Percentiles rank a stretch among this genome's conserved stretches.
Conservation (phyloP, 1,140 invertebrate genomes). For the Neotoxoptera formosana region DNA sequence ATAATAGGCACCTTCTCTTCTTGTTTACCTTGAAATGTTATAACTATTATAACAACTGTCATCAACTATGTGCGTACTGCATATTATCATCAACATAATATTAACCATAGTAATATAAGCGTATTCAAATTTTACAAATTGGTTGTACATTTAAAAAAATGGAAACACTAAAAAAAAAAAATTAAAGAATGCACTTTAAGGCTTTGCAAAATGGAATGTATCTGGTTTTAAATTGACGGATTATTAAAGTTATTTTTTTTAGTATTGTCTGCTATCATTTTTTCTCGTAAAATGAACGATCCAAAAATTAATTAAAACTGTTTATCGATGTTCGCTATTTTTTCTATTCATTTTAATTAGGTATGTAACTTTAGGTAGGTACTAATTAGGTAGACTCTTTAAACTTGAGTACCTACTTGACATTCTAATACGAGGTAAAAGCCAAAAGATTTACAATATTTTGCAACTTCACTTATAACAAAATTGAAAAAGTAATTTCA, state of each 20-base stretch:
- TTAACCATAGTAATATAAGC: neutral
- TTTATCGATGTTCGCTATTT: neutral
- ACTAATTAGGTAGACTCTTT: neutral
- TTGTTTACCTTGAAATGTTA: constrained; percentile 32
- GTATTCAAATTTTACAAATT: neutral
- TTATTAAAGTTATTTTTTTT: no score
- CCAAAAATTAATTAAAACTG: no score
- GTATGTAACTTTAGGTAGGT: neutral
- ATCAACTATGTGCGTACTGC: neutral
- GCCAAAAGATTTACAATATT: neutral
- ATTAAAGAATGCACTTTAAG: no score
- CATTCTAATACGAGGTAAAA: neutral
- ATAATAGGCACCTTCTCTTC: constrained; percentile 28
- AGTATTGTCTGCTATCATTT: no score
- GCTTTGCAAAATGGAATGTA: no score
- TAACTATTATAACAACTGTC: constrained; percentile 8
- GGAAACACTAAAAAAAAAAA: neutral
- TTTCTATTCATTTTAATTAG: neutral
- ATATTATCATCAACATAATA: neutral
- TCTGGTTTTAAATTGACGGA: no score
- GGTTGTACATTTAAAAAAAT: neutral
- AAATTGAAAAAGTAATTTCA: neutral
- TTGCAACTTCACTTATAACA: neutral
- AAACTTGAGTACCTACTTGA: neutral
- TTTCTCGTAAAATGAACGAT: no score